Evolutionary conservation across 2,113 vertebrate species (phyloP), one percentile per base, ranked within the genome.

Genomic region (Upupa epops): DNA sequence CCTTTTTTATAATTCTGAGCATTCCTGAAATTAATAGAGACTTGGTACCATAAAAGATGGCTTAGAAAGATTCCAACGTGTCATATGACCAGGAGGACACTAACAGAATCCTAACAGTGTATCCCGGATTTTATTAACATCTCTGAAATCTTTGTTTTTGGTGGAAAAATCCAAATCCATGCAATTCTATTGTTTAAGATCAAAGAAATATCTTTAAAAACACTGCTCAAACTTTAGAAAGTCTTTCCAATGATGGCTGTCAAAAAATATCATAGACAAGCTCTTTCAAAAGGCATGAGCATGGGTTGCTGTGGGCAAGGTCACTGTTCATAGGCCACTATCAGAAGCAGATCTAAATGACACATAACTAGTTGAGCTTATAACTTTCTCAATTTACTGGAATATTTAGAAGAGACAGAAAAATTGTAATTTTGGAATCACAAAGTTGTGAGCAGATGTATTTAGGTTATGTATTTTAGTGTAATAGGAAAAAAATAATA

Each of bases 1-100:
- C 9, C 20, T 34, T 90, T 64, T 42, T 93, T 93, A 64, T 21
- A 86, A 94, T 91, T 95, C 72, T 65, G 10, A 80, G 40, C 54
- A 49, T 89, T 96, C 75, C 46, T 79, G 60, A 84, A 84, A 58
- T 46, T 14, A 13, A 68, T 51, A 52, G 45, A 90, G 73, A 61
- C 8, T 64, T 68, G 12, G 22, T 88, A 77, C 75, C 52, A 13
- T 75, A 74, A 94, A 95, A 17, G 8, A 52, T 32, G 66, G 31
- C 59, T 93, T 87, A 73, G 29, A 28, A 55, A 52, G 54, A 89
- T 94, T 81, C 72, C 28, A 66, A 17, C 74, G 21, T 6, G 26
- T 24, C 2, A 7, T 54, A 36, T 48, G 81, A 84, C 17, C 31
- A 32, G 28, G 8, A 40, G 34, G 18, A 56, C 9, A 46, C 22